Evolutionary conservation across 2,113 vertebrate genomes (phyloP).

Genomic region (Actenoides hombroni): DNA sequence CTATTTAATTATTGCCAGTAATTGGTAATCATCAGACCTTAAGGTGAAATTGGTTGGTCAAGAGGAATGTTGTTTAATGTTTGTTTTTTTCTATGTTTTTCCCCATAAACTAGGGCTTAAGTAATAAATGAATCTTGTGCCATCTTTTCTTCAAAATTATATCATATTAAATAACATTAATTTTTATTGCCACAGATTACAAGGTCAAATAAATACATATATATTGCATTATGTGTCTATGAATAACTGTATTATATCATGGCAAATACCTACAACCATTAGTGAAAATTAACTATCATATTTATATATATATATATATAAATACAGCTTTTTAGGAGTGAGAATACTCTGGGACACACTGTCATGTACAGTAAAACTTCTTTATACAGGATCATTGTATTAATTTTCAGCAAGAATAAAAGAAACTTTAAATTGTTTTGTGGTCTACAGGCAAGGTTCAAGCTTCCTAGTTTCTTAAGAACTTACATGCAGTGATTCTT

Average conservation of each 20-base stretch:
- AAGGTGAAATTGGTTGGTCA: background rate
- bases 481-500: background rate
- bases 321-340: background rate
- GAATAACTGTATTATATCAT: background rate
- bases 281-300: background rate
- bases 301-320: background rate
- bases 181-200: background rate
- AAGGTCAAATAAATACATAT: background rate
- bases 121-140: rapidly evolving
- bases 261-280: background rate
- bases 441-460: background rate
- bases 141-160: background rate
- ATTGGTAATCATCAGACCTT: no score
- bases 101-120: background rate
- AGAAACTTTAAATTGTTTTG: background rate
- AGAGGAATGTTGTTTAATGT: background rate
- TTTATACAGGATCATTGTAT: background rate
- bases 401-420: background rate
- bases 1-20: background rate
- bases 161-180: background rate
- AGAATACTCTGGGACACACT: background rate
- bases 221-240: background rate
- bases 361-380: background rate
- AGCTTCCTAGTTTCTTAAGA: background rate
- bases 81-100: background rate